Conservation (phyloP, 2,113 vertebrate genomes). For the Hydrolagus affinis region DNA sequence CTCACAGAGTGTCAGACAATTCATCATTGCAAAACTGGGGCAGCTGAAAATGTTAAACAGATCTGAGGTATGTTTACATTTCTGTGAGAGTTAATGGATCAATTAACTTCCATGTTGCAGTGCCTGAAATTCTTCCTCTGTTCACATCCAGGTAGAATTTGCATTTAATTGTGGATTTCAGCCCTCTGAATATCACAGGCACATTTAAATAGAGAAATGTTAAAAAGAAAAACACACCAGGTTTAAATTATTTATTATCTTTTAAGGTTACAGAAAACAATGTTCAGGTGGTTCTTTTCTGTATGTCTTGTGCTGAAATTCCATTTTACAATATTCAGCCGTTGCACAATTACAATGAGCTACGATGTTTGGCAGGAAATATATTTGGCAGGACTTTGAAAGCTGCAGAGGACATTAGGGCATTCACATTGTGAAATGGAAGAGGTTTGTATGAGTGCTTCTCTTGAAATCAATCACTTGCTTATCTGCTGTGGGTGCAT, state of each 20-base stretch:
- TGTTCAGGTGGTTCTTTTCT: too few relatives aligned
- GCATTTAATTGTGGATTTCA: neutral
- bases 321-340: neutral
- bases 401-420: neutral
- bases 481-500: neutral
- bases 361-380: neutral
- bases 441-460: neutral
- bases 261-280: too few relatives aligned
- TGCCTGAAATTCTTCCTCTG: too few relatives aligned
- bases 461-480: neutral
- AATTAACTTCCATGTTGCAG: too few relatives aligned
- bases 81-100: neutral
- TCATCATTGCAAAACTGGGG: slow-evolving; percentile 73
- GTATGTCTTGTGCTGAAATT: neutral
- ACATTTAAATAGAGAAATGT: neutral
- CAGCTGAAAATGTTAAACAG: slow-evolving; percentile 63
- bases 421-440: too few relatives aligned
- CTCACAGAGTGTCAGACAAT: slow-evolving; percentile 56
- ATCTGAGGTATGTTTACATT: slow-evolving; percentile 49
- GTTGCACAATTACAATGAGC: neutral
- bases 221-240: too few relatives aligned
- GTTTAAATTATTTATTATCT: too few relatives aligned
- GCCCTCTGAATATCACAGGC: neutral
- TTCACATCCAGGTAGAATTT: neutral
- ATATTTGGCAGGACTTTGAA: neutral